Conservation (phyloP, 2,888 invertebrate genomes). For the Tetranychus piercei region DNA sequence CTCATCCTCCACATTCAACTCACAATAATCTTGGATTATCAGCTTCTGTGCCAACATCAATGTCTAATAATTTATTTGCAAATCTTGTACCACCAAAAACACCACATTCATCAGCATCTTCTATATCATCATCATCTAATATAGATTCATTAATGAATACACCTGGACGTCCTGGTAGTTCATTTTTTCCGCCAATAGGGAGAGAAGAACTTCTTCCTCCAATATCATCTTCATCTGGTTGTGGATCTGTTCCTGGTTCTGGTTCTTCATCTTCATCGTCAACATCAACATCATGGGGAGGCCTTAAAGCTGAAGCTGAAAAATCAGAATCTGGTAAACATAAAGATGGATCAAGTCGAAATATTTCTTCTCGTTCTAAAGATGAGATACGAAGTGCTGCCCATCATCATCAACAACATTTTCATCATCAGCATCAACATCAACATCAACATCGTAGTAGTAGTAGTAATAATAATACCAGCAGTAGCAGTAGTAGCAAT, state of each 20-base stretch:
- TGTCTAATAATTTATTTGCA: conserved; percentile 1
- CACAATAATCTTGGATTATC: neutral
- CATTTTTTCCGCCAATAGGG: too few relatives aligned
- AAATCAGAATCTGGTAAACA: conserved; percentile 12
- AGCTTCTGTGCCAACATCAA: neutral
- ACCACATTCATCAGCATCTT: neutral
- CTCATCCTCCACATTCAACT: neutral
- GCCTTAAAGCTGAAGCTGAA: conserved; percentile 26
- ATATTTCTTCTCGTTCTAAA: conserved; percentile 35
- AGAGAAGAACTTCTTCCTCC: too few relatives aligned
- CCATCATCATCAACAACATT: neutral
- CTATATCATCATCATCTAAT: neutral
- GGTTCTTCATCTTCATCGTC: neutral
- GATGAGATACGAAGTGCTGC: neutral
- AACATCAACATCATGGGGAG: conserved; percentile 23
- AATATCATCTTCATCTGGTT: neutral
- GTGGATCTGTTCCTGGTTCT: neutral
- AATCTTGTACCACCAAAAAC: neutral
- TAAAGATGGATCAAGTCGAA: conserved; percentile 34
- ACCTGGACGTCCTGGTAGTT: too few relatives aligned
- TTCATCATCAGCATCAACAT: neutral
- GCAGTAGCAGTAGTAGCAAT: too few relatives aligned
- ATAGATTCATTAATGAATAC: too few relatives aligned
- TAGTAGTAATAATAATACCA: neutral
- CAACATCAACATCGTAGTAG: too few relatives aligned